Conservation (phyloP, 2,888 invertebrate species). For the Caenorhabditis macrosperma region DNA sequence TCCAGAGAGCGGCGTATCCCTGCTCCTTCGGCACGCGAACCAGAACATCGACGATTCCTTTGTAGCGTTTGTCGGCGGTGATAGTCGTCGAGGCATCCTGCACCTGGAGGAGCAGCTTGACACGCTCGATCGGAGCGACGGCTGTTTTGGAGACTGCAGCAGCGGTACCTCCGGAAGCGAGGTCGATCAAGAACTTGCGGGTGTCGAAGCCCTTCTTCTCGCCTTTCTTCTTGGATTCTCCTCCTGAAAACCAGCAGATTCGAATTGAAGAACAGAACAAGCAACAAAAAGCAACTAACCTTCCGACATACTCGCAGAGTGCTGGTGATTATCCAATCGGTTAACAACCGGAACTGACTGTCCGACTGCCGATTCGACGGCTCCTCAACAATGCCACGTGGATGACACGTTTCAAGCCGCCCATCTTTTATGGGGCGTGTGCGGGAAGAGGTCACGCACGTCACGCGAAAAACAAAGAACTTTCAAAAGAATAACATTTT, state of each 20-base stretch:
- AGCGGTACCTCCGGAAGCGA: constrained; percentile 73
- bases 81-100: constrained; percentile 76
- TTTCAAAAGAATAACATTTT: too few species aligned
- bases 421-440: neutral
- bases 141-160: constrained; percentile 95
- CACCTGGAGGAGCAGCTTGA: constrained; percentile 84
- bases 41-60: constrained; percentile 75
- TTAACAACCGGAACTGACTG: constrained; percentile 28
- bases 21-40: constrained; percentile 78
- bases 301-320: constrained; percentile 56
- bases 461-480: neutral
- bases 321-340: constrained; percentile 34
- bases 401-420: neutral
- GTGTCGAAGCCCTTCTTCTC: constrained; percentile 69
- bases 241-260: constrained; percentile 31
- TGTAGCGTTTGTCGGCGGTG: constrained; percentile 76
- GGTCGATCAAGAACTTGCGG: constrained; percentile 74
- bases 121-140: constrained; percentile 95
- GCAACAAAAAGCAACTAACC: constrained; percentile 49
- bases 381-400: constrained; percentile 30
- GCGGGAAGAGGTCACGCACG: constrained; percentile 9
- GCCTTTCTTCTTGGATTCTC: constrained; percentile 52
- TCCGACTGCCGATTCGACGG: neutral
- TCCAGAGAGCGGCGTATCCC: constrained; percentile 81
- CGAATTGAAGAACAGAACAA: neutral